Percentiles rank a stretch among this genome's conserved stretches.
These are phyloP conservation scores for Blastobasis adustella DNA, from an alignment of 2,888 invertebrate genomes.

Conservation along the genomic window DNA sequence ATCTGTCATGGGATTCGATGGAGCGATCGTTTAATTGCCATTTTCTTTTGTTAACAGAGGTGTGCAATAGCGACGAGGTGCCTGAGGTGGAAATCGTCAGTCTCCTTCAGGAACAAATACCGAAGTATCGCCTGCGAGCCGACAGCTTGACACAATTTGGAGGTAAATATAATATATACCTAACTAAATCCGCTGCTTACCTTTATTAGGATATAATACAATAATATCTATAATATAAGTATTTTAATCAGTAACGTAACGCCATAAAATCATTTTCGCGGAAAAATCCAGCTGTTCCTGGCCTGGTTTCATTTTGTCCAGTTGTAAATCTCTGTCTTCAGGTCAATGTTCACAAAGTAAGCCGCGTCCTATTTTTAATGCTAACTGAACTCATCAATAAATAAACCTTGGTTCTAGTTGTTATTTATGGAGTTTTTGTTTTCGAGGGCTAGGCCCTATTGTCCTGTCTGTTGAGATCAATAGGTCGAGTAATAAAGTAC, in stretches of 20 bases:
- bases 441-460: too few species aligned
- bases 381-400: too few species aligned
- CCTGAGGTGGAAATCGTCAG: slow-evolving; percentile 98
- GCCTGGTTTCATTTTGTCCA: slow-evolving; percentile 29
- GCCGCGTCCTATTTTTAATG: slow-evolving; percentile 22
- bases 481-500: too few species aligned
- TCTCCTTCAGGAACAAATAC: slow-evolving; percentile 95
- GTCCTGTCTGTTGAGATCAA: too few species aligned
- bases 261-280: not conserved
- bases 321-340: slow-evolving; percentile 26
- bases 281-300: slow-evolving; percentile 10
- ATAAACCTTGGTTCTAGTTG: too few species aligned
- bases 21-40: slow-evolving; percentile 6
- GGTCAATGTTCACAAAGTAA: slow-evolving; percentile 43
- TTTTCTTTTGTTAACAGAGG: slow-evolving; percentile 78
- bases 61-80: slow-evolving; percentile 93
- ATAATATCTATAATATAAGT: too few species aligned
- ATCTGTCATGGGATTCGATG: slow-evolving; percentile 10
- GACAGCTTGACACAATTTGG: slow-evolving; percentile 95
- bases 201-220: too few species aligned
- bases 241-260: too few species aligned
- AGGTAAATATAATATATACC: slow-evolving; percentile 71
- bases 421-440: too few species aligned
- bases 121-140: slow-evolving; percentile 93
- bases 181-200: too few species aligned